Evolutionary conservation across 2,113 vertebrate genomes (phyloP), one percentile per base, ranked within the genome.

Genomic region (Tylochromis polylepis): DNA sequence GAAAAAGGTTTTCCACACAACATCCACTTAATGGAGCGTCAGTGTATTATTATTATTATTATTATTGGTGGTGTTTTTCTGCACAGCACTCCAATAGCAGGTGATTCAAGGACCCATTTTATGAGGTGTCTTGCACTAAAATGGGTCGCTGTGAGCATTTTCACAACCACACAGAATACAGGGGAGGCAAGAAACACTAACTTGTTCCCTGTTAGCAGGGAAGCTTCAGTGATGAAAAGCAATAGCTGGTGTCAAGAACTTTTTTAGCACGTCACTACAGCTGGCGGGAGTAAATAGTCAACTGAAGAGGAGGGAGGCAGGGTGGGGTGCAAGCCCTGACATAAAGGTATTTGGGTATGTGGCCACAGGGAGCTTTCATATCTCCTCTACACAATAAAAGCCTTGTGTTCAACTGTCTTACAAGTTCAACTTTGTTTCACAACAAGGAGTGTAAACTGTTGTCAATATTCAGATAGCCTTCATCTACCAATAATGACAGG

Each of bases 251-350:
- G 97, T 98, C 97, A 97, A 96, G 96, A 97, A 97, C 96, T 96
- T 97, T 97, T 97, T 97, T 97, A 96, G 97, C 97, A 95, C 91
- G 97, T 97, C 95, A 95, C 95, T 96, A 95, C 97, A 98, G 97
- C 97, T 97, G 97, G 95, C 96, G 96, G 97, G 97, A 97, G 97
- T 97, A 98, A 98, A 98, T 97, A 98, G 96, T 96, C 92, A 92
- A 89, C 78, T 82, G 86, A 91, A 90, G 89, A 90, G 81, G 85
- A 11, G 60, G 22, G 14, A 15, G 8, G 31, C n/a, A n/a, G 20
- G 11, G 53, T 41, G 12, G 67, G 46, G 96, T 94, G 95, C 95
- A 94, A 56, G 90, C 90, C 91, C 89, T 97, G 96, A 97, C 97
- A 96, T 96, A 96, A 97, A 96, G 55, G 89, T 95, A 95, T 94